Evolutionary conservation across 1,140 invertebrate genomes (phyloP).

Genomic region (Vanessa atalanta): DNA sequence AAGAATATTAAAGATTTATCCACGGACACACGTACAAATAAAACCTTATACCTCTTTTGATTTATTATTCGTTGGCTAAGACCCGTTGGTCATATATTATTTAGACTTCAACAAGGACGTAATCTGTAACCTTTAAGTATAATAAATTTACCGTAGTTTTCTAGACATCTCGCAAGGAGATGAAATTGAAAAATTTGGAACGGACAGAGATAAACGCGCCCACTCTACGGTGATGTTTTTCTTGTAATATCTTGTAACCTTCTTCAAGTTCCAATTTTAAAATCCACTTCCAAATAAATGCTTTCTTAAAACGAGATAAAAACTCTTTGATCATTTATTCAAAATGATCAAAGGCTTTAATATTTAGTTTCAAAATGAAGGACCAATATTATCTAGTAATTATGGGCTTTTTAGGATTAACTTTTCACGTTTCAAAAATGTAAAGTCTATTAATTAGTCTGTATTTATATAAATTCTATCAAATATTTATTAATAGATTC

Average conservation of each 20-base stretch:
- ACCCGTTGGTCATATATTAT: background rate
- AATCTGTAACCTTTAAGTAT: background rate
- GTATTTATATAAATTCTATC: too few species aligned
- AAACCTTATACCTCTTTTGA: background rate
- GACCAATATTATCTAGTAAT: background rate
- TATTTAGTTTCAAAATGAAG: background rate
- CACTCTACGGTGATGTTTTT: background rate
- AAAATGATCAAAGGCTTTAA: too few species aligned
- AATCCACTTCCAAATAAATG: background rate
- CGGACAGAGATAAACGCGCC: background rate
- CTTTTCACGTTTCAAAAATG: background rate
- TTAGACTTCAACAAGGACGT: background rate
- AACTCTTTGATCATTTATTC: background rate
- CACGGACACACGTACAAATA: too few species aligned
- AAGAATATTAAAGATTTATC: too few species aligned
- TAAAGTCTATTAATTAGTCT: too few species aligned
- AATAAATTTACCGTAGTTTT: conserved; percentile 4
- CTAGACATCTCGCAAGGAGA: background rate
- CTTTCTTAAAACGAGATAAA: background rate
- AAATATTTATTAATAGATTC: too few species aligned
- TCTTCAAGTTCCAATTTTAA: background rate
- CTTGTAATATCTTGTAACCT: background rate
- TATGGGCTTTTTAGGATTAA: background rate
- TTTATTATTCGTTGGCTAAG: background rate
- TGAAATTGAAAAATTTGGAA: conserved; percentile 14